Evolutionary conservation across 2,888 invertebrate genomes (phyloP).

Genomic region (Agriopis marginaria): DNA sequence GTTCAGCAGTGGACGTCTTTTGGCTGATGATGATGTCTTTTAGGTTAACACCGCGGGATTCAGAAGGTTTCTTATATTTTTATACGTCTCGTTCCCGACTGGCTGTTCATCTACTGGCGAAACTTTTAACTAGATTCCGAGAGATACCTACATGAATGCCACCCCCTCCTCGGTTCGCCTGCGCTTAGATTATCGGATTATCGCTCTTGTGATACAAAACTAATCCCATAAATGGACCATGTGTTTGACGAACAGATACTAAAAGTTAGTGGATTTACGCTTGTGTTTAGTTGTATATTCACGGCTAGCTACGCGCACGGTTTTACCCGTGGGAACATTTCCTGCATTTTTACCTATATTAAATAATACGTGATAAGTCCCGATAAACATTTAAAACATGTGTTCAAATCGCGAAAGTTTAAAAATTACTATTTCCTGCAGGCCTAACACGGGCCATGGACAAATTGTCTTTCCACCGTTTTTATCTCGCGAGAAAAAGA

Average conservation of each 20-base stretch:
- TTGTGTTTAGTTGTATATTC: neutral
- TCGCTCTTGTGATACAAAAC: slow-evolving; percentile 23
- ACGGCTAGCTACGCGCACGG: neutral
- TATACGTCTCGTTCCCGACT: neutral
- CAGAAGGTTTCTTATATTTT: neutral
- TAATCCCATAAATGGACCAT: slow-evolving; percentile 26
- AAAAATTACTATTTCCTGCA: too few species aligned
- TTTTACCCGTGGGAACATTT: too few species aligned
- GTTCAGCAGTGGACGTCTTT: too few species aligned
- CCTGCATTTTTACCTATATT: too few species aligned
- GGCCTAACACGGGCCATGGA: too few species aligned
- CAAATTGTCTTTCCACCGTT: too few species aligned
- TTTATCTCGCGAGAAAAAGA: too few species aligned
- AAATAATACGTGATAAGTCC: too few species aligned
- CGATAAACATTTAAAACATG: too few species aligned
- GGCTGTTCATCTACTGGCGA: slow-evolving; percentile 19
- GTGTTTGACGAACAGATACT: slow-evolving; percentile 9
- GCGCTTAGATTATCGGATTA: slow-evolving; percentile 26
- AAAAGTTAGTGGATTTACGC: neutral
- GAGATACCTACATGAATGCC: slow-evolving; percentile 13
- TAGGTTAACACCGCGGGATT: too few species aligned
- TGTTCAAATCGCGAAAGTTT: too few species aligned
- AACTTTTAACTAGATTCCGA: slow-evolving; percentile 34
- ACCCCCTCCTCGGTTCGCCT: slow-evolving; percentile 1
- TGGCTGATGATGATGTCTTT: too few species aligned